Conservation (phyloP, 2,888 invertebrate genomes). For the Calameuta filiformis region DNA sequence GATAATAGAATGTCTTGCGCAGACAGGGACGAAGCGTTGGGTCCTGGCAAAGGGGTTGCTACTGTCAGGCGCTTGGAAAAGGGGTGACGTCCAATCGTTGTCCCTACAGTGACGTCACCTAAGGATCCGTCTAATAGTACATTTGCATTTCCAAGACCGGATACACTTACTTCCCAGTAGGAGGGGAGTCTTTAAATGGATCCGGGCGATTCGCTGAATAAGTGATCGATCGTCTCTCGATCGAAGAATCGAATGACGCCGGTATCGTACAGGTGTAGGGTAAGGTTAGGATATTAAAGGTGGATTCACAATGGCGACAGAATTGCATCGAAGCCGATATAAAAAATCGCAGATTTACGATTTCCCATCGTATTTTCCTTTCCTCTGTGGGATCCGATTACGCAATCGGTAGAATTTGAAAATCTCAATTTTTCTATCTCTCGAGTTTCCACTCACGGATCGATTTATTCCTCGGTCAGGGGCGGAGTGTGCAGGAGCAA, state of each 20-base stretch:
- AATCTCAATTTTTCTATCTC: background rate
- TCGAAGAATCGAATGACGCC: background rate
- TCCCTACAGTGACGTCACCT: background rate
- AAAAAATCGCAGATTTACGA: background rate
- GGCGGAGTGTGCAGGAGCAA: accelerated
- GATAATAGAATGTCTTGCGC: no score
- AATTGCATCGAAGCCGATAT: background rate
- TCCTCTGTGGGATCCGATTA: no score
- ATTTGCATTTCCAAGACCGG: background rate
- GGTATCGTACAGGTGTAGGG: background rate
- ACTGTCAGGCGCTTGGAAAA: background rate
- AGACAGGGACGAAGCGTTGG: background rate
- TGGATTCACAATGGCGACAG: background rate
- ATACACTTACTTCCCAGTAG: background rate
- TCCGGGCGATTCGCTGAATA: background rate
- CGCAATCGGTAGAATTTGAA: background rate
- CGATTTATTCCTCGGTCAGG: background rate
- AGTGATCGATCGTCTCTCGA: background rate
- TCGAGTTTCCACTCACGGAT: background rate
- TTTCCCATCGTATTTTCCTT: background rate
- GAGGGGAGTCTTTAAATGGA: background rate
- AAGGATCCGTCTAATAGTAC: background rate
- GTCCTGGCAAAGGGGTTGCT: background rate
- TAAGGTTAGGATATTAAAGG: background rate
- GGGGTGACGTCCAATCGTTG: background rate